A percentile compares a stretch with the other conserved stretches of the same genome.
Evolutionary conservation across 2,113 vertebrate genomes (phyloP).

Genomic region (Aegithalos caudatus): DNA sequence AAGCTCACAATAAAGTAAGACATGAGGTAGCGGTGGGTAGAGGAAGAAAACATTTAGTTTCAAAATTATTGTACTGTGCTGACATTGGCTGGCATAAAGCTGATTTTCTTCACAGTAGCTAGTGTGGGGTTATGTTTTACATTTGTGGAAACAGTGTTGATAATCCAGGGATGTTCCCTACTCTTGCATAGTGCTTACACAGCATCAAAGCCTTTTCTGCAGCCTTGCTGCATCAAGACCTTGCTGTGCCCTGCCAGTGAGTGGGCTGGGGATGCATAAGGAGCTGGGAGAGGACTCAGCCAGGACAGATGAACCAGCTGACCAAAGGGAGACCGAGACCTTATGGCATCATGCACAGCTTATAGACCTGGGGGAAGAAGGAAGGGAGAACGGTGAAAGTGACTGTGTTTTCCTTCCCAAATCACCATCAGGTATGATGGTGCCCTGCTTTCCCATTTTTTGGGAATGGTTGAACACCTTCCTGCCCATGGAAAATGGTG

Average conservation of each 20-base stretch:
- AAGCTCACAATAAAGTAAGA: not conserved
- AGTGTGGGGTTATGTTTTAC: not conserved
- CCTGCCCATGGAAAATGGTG: not conserved
- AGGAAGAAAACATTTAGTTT: not conserved
- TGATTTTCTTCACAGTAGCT: not conserved
- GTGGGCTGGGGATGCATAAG: not conserved
- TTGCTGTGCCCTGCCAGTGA: fast-evolving
- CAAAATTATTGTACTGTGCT: not conserved
- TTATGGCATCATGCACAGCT: not conserved
- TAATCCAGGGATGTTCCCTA: not conserved
- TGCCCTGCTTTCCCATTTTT: not conserved
- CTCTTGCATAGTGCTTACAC: not conserved
- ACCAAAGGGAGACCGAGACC: not conserved
- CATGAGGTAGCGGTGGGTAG: fast-evolving
- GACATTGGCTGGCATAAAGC: not conserved
- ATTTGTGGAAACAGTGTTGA: not conserved
- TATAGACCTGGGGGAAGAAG: not conserved
- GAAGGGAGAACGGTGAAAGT: not conserved
- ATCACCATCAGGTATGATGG: not conserved
- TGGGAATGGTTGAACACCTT: not conserved
- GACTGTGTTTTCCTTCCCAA: not conserved
- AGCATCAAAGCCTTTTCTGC: not conserved
- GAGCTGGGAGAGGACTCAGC: not conserved
- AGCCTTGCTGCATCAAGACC: not conserved
- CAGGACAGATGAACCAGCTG: fast-evolving